Evolutionary conservation across 1,140 invertebrate species (phyloP), one percentile per base, ranked within the genome.

Genomic region (Bemisia tabaci): DNA sequence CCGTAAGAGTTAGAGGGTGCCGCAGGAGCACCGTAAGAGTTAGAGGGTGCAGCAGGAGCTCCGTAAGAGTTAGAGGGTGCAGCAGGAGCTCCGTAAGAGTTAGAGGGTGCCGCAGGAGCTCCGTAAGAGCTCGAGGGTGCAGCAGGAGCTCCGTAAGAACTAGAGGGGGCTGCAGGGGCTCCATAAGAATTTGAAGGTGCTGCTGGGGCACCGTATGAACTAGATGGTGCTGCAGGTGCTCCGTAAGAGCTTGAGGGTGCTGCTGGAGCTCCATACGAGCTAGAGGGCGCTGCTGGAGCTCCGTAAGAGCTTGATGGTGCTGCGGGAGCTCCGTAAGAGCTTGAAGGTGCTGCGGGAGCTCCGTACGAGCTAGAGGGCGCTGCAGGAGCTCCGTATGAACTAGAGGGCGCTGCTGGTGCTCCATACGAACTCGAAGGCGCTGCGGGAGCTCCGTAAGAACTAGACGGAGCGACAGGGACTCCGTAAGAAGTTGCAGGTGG

Each of bases 371-470:
- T 25, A 23, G 61, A 62, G 5, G 23, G 23, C 2, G 61, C 23
- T 17, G 12, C 23, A 9, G 33, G 33, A 9, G 33, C 33, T 48
- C 33, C 33, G 33, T 48, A 48, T 9, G 33, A 48, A 22, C 71
- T 61, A 9, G 60, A 62, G 21, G 23, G 23, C n/a, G 23, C 26
- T 27, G 61, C 26, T 9, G 39, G 23, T 12, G 61, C 62, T 58
- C 48, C 60, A 60, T 71, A 69, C 2, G 70, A 69, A 1, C 64
- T 33, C 1, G 67, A 65, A 67, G 12, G 66, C 63, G 75, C 81
- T 62, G 82, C 81, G 69, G 71, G 24, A 58, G 78, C 76, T 33
- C 80, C 75, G 48, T 80, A 83, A 22, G 72, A 69, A 12, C 73
- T 69, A 69, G 82, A 77, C 12, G 77, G 75, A 65, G 60, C 68